Base-by-base conservation (phyloP, 2,797 vertebrate species). In the Mormyrus proboscirostris region DNA sequence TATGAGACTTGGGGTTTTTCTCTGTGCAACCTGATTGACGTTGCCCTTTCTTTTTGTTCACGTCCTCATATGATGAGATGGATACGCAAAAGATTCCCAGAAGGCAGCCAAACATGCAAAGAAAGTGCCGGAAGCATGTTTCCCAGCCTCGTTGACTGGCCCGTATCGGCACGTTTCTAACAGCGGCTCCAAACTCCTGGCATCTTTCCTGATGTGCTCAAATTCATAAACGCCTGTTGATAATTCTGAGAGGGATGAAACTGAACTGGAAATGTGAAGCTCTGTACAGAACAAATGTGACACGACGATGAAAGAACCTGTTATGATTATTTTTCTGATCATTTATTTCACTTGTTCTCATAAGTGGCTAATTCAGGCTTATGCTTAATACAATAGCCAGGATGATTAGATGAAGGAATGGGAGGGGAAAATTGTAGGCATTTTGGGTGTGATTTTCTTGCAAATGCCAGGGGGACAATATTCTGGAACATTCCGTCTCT, bases 321-420 rank as follows among this genome's bases (percentile, higher is more conserved):
- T 79, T 53, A 29, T 87, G 53, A 89, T 87, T 89, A 69, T 25
- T 33, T 57, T 12, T 59, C 49, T 89, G 33, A 57, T 79, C 14
- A 38, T 33, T 33, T 33, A 73, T 73, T 73, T 73, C 69, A 38
- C 69, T 73, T 16, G 53, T 89, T 79, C 89, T 87, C 65, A 44
- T 82, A 79, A 79, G 55, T 55, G 49, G 49, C 2, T 86, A 14
- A 85, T 84, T 51, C 33, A 7, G 59, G 38, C 10, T 87, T 69
- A 16, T 25, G n/a, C 14, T 88, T n/a, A 73, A 89, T 76, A 76
- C 62, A 87, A 57, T 33, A 14, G 47, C 49, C 9, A 6, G 33
- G 19, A 76, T 76, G 49, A 87, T 76, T 87, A 89, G 84, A 55
- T 73, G 41, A 87, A 76, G 86, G 49, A 19, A 87, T 59, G 65